These are phyloP conservation scores for Metopia argyrocephala DNA, from an alignment of 2,888 invertebrate genomes.

Conservation along the genomic window DNA sequence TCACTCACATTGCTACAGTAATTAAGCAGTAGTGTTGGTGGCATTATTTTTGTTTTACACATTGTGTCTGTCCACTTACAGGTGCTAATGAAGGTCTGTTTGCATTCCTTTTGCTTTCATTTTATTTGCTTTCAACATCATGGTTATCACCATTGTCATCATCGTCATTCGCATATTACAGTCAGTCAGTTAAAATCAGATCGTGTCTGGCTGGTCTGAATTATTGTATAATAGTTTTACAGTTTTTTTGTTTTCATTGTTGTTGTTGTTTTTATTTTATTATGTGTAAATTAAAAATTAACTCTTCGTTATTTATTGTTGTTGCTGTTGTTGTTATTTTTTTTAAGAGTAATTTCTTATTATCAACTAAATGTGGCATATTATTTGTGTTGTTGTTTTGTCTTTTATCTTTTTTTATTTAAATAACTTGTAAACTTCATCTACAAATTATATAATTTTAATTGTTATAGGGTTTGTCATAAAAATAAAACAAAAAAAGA, in stretches of 20 bases:
- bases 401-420: constrained; percentile 6
- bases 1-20: constrained; percentile 20
- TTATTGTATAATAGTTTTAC: constrained; percentile 48
- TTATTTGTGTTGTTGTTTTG: neutral
- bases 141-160: constrained; percentile 36
- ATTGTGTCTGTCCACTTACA: constrained; percentile 9
- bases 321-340: no score
- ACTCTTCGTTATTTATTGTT: constrained; percentile 46
- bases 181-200: neutral
- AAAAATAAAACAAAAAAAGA: no score
- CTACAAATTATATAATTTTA: constrained; percentile 44
- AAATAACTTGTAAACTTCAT: constrained; percentile 36
- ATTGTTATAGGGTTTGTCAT: neutral
- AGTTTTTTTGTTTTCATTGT: neutral
- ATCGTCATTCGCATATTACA: no score
- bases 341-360: constrained; percentile 22
- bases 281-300: constrained; percentile 46
- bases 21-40: neutral
- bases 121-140: constrained; percentile 33
- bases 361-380: constrained; percentile 37
- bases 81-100: constrained; percentile 72
- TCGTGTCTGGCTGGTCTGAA: constrained; percentile 28
- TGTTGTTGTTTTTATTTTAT: neutral
- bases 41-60: neutral
- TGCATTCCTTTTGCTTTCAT: constrained; percentile 61